phyloP scores from a whole-genome alignment of 2,888 invertebrate genomes.

The Athetis lepigone region DNA sequence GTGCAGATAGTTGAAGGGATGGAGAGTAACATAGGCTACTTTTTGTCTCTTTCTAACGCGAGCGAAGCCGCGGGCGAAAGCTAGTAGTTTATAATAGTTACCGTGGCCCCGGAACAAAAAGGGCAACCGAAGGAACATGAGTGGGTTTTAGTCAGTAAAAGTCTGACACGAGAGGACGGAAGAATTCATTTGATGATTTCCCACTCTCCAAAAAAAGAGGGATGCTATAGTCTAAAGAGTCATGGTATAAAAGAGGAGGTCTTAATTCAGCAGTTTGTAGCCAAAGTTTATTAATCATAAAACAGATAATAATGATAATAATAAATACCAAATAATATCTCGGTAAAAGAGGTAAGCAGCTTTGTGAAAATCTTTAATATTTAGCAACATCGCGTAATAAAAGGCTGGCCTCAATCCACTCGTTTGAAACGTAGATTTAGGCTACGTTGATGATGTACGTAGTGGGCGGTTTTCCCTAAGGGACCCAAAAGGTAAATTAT shows the following conservation, averaged over 20 bases:
- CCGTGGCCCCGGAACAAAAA: no score
- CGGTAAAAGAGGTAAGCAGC: background rate
- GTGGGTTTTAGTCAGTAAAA: no score
- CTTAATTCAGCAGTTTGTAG: background rate
- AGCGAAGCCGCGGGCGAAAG: no score
- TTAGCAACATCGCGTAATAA: conserved; percentile 31
- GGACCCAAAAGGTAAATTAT: conserved; percentile 50
- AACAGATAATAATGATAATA: background rate
- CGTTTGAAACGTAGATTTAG: conserved; percentile 35
- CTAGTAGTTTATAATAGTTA: no score
- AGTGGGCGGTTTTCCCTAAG: conserved; percentile 34
- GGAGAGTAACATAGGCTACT: no score
- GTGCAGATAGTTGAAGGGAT: no score
- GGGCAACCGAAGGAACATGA: no score
- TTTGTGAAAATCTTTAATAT: conserved; percentile 15
- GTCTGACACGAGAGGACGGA: no score
- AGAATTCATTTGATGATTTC: no score
- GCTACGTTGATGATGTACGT: conserved; percentile 35
- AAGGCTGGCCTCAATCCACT: conserved; percentile 34
- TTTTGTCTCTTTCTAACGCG: no score
- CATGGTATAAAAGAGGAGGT: background rate
- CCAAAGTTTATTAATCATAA: background rate
- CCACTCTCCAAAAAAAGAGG: no score
- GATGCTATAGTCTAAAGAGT: background rate
- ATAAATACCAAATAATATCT: background rate